Evolutionary conservation across 2,888 invertebrate species (phyloP).

Genomic region (Phragmatobia fuliginosa): DNA sequence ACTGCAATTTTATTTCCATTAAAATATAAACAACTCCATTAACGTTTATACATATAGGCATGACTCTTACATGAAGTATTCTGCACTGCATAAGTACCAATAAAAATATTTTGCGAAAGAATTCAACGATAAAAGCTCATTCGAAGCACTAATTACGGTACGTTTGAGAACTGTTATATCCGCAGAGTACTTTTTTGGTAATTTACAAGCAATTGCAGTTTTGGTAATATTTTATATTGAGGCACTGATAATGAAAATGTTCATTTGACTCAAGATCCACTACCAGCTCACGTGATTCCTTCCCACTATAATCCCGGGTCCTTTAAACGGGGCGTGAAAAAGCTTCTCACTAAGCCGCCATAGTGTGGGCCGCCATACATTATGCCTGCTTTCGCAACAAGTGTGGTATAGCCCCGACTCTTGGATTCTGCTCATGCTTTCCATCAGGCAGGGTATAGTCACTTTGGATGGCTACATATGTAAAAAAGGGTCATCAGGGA

Average conservation of each 20-base stretch:
- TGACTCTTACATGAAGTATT: background rate
- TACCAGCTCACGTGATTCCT: no score
- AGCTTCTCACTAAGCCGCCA: no score
- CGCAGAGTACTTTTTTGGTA: conserved; percentile 30
- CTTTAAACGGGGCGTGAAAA: no score
- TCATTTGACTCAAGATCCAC: background rate
- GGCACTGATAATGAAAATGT: background rate
- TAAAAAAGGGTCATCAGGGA: no score
- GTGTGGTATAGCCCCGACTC: no score
- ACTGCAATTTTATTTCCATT: background rate
- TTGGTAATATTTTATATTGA: conserved; percentile 7
- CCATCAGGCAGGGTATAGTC: no score
- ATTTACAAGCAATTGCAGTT: conserved; percentile 33
- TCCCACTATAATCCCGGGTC: no score
- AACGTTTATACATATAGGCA: background rate
- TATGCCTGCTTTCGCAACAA: no score
- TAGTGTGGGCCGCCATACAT: no score
- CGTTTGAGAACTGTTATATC: conserved; percentile 52
- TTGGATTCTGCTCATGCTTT: no score
- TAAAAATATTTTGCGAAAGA: conserved; percentile 37
- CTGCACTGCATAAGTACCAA: conserved; percentile 7
- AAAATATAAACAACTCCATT: background rate
- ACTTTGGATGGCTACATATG: no score
- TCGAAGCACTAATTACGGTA: conserved; percentile 46
- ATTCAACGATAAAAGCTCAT: conserved; percentile 36